Conservation (phyloP, 2,113 vertebrate species). For the Sakesphorus luctuosus region DNA sequence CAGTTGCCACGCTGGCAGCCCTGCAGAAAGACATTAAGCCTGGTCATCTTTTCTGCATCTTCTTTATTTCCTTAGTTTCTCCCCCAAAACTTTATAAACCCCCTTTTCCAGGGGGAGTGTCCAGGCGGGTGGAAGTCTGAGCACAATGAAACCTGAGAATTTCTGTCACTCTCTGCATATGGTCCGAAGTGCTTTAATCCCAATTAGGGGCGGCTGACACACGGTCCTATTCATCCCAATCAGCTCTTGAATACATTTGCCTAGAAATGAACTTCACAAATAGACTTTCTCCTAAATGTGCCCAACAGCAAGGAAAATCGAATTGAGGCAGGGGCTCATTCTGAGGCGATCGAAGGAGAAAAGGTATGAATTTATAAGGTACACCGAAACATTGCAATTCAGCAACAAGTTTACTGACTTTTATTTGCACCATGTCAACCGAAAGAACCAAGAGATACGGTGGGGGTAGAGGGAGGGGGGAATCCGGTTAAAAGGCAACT, state of each 20-base stretch:
- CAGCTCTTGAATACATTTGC: conserved; percentile 98
- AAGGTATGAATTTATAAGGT: conserved; percentile 99
- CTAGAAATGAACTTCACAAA: conserved; percentile 98
- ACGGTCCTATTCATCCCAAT: conserved; percentile 92
- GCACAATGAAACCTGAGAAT: conserved; percentile 93
- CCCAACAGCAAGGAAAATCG: conserved; percentile 96
- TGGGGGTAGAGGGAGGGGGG: conserved; percentile 68
- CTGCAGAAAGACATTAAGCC: conserved; percentile 36
- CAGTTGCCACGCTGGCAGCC: background rate
- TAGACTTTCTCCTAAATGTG: conserved; percentile 94
- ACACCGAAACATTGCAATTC: conserved; percentile 98
- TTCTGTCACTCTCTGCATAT: conserved; percentile 95
- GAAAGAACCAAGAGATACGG: conserved; percentile 87
- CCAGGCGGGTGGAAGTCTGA: conserved; percentile 87
- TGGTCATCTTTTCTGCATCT: conserved; percentile 39
- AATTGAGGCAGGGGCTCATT: conserved; percentile 91
- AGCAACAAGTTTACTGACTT: conserved; percentile 88
- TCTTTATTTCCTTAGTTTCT: conserved; percentile 75
- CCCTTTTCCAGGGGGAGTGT: conserved; percentile 70
- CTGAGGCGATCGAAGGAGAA: conserved; percentile 89
- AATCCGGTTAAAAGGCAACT: conserved; percentile 85
- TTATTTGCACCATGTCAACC: conserved; percentile 93
- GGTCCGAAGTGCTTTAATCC: conserved; percentile 98
- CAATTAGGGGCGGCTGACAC: conserved; percentile 99
- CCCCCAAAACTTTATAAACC: conserved; percentile 66